Base-by-base conservation (phyloP, 2,113 vertebrate species). In the Planiliza haematocheilus region DNA sequence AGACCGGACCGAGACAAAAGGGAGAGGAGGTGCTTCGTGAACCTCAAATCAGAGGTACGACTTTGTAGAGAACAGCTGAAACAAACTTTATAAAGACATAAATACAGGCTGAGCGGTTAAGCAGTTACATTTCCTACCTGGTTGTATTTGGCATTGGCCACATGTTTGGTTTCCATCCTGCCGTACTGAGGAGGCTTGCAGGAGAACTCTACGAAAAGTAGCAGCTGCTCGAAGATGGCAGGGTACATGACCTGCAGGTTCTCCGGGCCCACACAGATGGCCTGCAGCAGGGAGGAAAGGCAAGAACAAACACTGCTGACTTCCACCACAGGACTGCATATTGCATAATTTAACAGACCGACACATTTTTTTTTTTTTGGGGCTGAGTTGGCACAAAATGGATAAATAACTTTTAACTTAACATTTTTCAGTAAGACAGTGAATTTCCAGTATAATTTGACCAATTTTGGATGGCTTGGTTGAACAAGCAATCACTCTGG, bases 211-310 rank as follows among this genome's bases (percentile, higher is more conserved):
- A 97, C 97, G 87, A 99, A 99, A 74, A 96, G 95, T 79, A 98
- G 91, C 49, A 99, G 95, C 86, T 99, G 97, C 83, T 98, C 94
- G 38, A 99, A 99, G 91, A 99, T 98, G 86, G 97, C 97, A 34
- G 98, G 98, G 93, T 99, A 99, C 98, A 99, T 99, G 93, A 96
- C 96, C 92, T 99, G 98, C 96, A 99, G 97, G 78, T 93, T 95
- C 94, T 99, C 97, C 5, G 97, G 95, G 77, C 97, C 97, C 75
- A 98, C 93, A 81, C 98, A 99, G 90, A 99, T 99, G 72, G 96
- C 97, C 98, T 99, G 86, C 51, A 91, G 87, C 86, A 58, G 87
- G 87, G 86, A 74, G 77, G 84, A 51, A 79, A 79, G 61, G 17
- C 49, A 85, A 74, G 80, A 85, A 89, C 79, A 90, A 88, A 91